Conservation (phyloP, 2,888 invertebrate genomes). For the Brachypalpus laphriformis region DNA sequence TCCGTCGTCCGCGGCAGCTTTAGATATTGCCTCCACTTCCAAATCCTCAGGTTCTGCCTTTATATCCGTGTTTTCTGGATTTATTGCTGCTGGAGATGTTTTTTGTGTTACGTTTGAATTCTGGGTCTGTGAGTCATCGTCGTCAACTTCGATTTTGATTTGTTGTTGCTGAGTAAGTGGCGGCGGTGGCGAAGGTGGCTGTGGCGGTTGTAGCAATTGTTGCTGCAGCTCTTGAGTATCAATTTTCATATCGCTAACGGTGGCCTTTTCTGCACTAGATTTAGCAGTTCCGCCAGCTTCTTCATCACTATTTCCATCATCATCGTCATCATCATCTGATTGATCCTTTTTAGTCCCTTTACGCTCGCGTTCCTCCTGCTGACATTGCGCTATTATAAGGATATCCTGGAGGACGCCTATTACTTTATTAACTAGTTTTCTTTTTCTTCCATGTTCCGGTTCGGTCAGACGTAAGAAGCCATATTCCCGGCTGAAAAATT, state of each 20-base stretch:
- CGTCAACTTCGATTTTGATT: conserved; percentile 73
- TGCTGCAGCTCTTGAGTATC: conserved; percentile 51
- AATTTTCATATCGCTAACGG: conserved; percentile 70
- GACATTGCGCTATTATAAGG: conserved; percentile 90
- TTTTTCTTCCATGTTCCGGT: conserved; percentile 91
- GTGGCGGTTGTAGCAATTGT: conserved; percentile 48
- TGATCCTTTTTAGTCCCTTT: conserved; percentile 45
- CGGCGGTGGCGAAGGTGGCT: conserved; percentile 36
- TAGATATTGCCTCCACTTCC: conserved; percentile 74
- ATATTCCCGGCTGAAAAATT: conserved; percentile 91
- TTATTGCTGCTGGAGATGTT: conserved; percentile 18
- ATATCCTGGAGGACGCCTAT: conserved; percentile 93
- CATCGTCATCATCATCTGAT: conserved; percentile 79
- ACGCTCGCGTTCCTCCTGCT: conserved; percentile 81
- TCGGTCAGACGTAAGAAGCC: conserved; percentile 93
- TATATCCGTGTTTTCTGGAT: conserved; percentile 57
- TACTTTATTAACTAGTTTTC: conserved; percentile 91
- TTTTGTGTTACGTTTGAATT: conserved; percentile 47
- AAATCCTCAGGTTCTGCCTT: conserved; percentile 75
- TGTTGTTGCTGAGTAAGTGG: conserved; percentile 48
- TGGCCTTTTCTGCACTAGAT: conserved; percentile 79
- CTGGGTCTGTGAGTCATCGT: conserved; percentile 49
- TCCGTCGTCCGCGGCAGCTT: conserved; percentile 59
- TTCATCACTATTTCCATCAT: conserved; percentile 78
- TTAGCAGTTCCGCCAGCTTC: conserved; percentile 71